Conservation (phyloP, 2,888 invertebrate species). For the Dryobotodes eremita region DNA sequence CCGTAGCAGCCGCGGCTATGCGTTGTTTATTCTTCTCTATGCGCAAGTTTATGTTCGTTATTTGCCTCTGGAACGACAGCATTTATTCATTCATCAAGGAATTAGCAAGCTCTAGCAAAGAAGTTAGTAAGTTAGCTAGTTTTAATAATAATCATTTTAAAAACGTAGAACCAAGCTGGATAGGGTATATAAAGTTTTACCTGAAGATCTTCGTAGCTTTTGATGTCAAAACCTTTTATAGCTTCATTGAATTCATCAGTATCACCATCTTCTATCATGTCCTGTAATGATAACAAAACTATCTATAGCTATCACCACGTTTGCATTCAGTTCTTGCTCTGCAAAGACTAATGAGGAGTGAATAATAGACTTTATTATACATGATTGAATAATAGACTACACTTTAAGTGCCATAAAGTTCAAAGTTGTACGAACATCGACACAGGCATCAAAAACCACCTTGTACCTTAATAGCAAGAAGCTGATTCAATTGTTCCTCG, state of each 20-base stretch:
- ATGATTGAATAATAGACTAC: neutral
- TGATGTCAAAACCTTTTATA: slow-evolving; percentile 94
- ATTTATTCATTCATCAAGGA: neutral
- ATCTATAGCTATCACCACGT: neutral
- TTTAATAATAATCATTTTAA: neutral
- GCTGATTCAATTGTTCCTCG: slow-evolving; percentile 95
- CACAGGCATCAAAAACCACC: neutral
- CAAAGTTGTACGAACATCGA: neutral
- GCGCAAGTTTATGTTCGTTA: slow-evolving; percentile 92
- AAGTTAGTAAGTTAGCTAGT: neutral
- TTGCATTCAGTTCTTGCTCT: neutral
- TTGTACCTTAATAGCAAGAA: slow-evolving; percentile 93
- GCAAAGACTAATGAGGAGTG: neutral
- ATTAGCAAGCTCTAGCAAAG: neutral
- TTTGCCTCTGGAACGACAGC: slow-evolving; percentile 83
- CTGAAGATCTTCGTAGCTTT: slow-evolving; percentile 95
- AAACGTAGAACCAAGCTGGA: neutral
- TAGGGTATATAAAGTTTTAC: slow-evolving; percentile 78
- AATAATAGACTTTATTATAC: neutral
- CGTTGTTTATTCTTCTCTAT: slow-evolving; percentile 95
- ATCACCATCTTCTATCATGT: slow-evolving; percentile 93
- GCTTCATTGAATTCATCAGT: slow-evolving; percentile 94
- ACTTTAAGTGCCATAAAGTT: neutral
- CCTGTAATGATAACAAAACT: slow-evolving; percentile 74
- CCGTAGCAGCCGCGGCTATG: slow-evolving; percentile 93